phyloP scores from a whole-genome alignment of 2,113 vertebrate species.

The Tretioscincus oriximinensis region DNA sequence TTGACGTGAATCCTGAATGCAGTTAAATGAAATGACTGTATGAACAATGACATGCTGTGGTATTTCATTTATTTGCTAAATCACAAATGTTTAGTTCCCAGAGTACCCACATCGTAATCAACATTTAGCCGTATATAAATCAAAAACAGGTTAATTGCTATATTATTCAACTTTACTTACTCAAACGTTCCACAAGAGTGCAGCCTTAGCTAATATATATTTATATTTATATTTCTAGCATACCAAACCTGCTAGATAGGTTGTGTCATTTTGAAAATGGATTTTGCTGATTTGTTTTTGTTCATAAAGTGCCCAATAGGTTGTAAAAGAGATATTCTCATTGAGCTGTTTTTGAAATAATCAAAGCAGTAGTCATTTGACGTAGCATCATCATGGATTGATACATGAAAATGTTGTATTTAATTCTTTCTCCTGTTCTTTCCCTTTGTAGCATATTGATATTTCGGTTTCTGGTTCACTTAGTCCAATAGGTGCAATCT shows the following conservation, averaged over 20 bases:
- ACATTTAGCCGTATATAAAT: background rate
- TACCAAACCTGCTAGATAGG: background rate
- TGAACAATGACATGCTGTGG: background rate
- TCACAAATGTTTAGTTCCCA: background rate
- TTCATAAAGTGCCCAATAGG: background rate
- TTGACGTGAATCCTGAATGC: background rate
- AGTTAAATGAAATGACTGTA: background rate
- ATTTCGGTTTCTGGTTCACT: background rate
- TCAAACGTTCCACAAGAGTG: conserved; percentile 39
- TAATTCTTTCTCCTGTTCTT: background rate
- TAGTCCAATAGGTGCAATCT: background rate
- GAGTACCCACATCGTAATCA: background rate
- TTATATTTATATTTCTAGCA: background rate
- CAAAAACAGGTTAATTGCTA: background rate
- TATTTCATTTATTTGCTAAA: background rate
- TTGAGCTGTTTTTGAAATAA: background rate
- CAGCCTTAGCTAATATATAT: conserved; percentile 15
- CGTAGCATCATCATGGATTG: background rate
- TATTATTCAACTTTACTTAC: background rate
- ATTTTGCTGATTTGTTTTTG: background rate
- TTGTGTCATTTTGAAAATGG: background rate
- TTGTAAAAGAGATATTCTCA: background rate
- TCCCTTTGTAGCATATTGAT: background rate
- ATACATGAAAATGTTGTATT: background rate
- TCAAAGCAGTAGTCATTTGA: background rate